Evolutionary conservation across 1,140 invertebrate genomes (phyloP), one percentile per base, ranked within the genome.

Genomic region (Eriosoma lanigerum): DNA sequence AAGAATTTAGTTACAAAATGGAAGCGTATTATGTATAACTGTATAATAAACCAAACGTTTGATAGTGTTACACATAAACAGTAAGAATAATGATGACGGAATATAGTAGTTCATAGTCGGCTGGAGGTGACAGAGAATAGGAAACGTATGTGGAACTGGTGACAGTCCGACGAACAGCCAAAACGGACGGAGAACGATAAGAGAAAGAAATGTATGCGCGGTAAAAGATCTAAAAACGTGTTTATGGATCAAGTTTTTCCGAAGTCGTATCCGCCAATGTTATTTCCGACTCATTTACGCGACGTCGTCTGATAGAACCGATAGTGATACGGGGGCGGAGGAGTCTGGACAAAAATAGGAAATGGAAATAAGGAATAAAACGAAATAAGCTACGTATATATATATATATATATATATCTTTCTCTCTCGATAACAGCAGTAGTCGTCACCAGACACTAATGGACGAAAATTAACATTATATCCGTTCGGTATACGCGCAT

Each of bases 381-480:
- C n/a, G 26, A 56, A 56, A 38, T 29, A 52, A 52, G 24, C 70
- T 17, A 29, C 24, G 68, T 44, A 48, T 19, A 4, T 38, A 38
- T 38, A 38, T 38, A 38, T 38, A 38, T 21, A 58, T 58, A 58
- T 15, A 48, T 10, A 15, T 48, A 15, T 48, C 4, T 15, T 10
- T 62, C 32, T 72, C 48, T 72, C 68, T 50, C 68, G 68, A 72
- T 29, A 72, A 70, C 15, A 72, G 19, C n/a, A 1, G 46, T 50
- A 54, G 70, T 24, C 32, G 48, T 68, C 46, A 32, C 52, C n/a
- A 56, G 24, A 56, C 46, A 24, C 29, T 56, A 75, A 75, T 60
- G 73, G 52, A 58, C 10, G 13, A 48, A 60, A 76, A 76, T 76
- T 58, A 76, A 58, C 73, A 60, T 76, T 60, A 46, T 24, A 60